phyloP scores from a whole-genome alignment of 1,140 invertebrate species.

The Chlorops oryzae region DNA sequence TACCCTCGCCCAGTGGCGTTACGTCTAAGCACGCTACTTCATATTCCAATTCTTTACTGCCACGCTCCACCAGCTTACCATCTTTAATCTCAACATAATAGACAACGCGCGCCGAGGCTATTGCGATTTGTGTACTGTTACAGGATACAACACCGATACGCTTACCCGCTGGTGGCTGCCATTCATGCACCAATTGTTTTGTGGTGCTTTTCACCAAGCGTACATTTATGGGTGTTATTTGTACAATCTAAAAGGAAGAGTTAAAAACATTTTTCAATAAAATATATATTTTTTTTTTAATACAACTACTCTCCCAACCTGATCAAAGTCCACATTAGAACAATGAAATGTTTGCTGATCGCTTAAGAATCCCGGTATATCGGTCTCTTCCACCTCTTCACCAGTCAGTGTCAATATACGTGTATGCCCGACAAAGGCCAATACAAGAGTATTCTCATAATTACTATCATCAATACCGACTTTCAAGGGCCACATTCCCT shows the following conservation, averaged over 20 bases:
- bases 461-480: slow-evolving; percentile 55
- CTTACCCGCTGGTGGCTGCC: slow-evolving; percentile 68
- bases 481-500: slow-evolving; percentile 93
- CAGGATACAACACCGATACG: slow-evolving; percentile 85
- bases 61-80: slow-evolving; percentile 59
- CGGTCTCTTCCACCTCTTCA: slow-evolving; percentile 96
- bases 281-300: not conserved
- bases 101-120: slow-evolving; percentile 81
- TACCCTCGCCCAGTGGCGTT: slow-evolving; percentile 66
- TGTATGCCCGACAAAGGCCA: slow-evolving; percentile 92
- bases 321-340: slow-evolving; percentile 78
- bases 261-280: not conserved
- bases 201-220: slow-evolving; percentile 61
- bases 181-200: slow-evolving; percentile 67
- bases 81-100: slow-evolving; percentile 81
- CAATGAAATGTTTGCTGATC: slow-evolving; percentile 91
- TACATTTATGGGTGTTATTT: slow-evolving; percentile 68
- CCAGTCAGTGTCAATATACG: slow-evolving; percentile 81
- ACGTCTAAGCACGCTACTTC: slow-evolving; percentile 97
- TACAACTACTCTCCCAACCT: slow-evolving; percentile 53
- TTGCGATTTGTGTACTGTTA: slow-evolving; percentile 75
- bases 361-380: slow-evolving; percentile 81
- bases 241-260: slow-evolving; percentile 32
- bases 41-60: slow-evolving; percentile 35
- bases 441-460: slow-evolving; percentile 80